Evolutionary conservation across 2,113 vertebrate genomes (phyloP).

Genomic region (human): DNA sequence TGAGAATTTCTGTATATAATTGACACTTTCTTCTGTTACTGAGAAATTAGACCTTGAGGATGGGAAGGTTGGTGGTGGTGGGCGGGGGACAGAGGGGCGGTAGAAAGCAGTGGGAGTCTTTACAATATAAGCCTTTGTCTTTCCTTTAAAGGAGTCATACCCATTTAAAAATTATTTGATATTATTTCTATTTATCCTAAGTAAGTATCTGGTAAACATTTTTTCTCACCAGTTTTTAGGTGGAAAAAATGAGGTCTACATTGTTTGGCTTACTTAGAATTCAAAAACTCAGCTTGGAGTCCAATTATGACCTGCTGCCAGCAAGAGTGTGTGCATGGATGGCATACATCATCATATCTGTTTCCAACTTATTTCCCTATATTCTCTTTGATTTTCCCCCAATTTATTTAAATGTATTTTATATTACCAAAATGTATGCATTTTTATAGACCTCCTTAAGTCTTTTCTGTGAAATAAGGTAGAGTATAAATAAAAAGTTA

Average conservation of each 20-base stretch:
- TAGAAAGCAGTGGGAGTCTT: not conserved
- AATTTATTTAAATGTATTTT: not conserved
- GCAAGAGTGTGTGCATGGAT: not conserved
- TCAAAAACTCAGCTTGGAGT: not conserved
- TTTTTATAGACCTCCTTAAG: not conserved
- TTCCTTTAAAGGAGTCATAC: not conserved
- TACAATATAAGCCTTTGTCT: not conserved
- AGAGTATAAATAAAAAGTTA: constrained; percentile 12
- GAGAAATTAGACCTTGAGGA: not conserved
- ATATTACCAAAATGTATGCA: not conserved
- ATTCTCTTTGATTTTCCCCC: not conserved
- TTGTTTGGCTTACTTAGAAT: not conserved
- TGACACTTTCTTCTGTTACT: constrained; percentile 25
- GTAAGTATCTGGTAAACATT: not conserved
- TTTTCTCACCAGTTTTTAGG: not conserved
- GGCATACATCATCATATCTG: not conserved
- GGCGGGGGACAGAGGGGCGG: accelerated
- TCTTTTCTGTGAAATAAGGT: not conserved
- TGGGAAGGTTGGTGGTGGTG: not conserved
- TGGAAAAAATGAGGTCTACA: not conserved
- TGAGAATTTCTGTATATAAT: constrained; percentile 36
- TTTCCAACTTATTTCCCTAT: not conserved
- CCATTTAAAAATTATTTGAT: constrained; percentile 1
- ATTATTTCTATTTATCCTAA: not conserved
- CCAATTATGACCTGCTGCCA: not conserved